A percentile compares a stretch with the other conserved stretches of the same genome.
phyloP scores from a whole-genome alignment of 2,888 invertebrate genomes.

The Rhagophthalmus giganteus region DNA sequence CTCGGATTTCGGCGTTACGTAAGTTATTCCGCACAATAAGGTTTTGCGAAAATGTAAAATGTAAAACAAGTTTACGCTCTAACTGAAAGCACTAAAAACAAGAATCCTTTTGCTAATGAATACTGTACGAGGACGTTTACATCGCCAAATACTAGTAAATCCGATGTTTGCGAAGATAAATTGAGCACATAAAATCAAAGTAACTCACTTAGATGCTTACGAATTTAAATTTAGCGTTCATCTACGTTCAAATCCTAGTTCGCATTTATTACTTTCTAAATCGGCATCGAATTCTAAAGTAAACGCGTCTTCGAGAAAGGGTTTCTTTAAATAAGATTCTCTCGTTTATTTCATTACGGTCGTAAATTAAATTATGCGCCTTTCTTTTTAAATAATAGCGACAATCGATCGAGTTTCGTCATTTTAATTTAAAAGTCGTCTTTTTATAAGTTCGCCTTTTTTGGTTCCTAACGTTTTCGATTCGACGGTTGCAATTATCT shows the following conservation, averaged over 20 bases:
- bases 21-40: slow-evolving; percentile 17
- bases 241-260: background rate
- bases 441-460: too few relatives aligned
- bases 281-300: background rate
- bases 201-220: slow-evolving; percentile 8
- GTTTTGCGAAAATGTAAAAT: slow-evolving; percentile 13
- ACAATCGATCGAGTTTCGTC: too few relatives aligned
- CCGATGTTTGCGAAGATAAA: slow-evolving; percentile 9
- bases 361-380: too few relatives aligned
- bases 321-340: too few relatives aligned
- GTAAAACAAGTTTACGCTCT: slow-evolving; percentile 14
- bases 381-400: too few relatives aligned
- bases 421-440: too few relatives aligned
- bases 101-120: slow-evolving; percentile 13
- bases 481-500: too few relatives aligned
- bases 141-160: slow-evolving; percentile 17
- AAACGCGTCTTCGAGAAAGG: too few relatives aligned
- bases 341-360: too few relatives aligned
- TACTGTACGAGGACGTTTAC: slow-evolving; percentile 14
- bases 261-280: background rate
- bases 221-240: slow-evolving; percentile 5
- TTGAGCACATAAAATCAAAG: slow-evolving; percentile 9
- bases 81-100: slow-evolving; percentile 15
- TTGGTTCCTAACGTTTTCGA: too few relatives aligned
- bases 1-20: slow-evolving; percentile 15